phyloP scores from a whole-genome alignment of 2,797 vertebrate species.

The Calcarius lapponicus region DNA sequence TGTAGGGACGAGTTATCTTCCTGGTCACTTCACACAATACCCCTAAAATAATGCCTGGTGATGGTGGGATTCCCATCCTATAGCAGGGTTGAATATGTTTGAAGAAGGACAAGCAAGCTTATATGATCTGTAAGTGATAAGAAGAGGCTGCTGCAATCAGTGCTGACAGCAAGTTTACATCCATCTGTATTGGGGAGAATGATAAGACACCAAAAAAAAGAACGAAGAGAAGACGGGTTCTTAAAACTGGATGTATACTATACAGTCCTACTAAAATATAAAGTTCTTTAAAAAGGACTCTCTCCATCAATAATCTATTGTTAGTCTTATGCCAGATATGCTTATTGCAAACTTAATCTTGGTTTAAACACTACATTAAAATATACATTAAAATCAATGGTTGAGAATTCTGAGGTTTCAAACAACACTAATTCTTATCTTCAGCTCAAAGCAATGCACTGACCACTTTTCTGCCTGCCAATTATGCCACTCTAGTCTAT shows the following conservation, averaged over 20 bases:
- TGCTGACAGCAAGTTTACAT: neutral
- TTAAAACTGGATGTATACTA: neutral
- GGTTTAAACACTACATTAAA: neutral
- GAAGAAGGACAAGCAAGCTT: neutral
- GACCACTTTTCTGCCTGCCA: neutral
- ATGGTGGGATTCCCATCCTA: neutral
- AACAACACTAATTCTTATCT: neutral
- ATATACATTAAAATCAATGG: neutral
- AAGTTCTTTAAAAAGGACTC: neutral
- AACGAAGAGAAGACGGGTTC: neutral
- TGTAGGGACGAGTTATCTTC: neutral
- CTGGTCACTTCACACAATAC: neutral
- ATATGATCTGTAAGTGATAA: neutral
- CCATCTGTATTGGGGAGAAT: neutral
- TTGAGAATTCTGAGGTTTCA: neutral
- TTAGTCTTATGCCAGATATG: neutral
- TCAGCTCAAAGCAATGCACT: neutral
- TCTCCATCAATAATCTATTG: neutral
- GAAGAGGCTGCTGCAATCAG: neutral
- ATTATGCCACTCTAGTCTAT: neutral
- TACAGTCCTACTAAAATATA: neutral
- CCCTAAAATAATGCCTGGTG: neutral
- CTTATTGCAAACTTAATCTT: slow-evolving; percentile 7
- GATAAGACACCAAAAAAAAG: neutral
- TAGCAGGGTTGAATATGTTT: neutral